Percentiles rank a stretch among this genome's conserved stretches.
These are phyloP conservation scores for Trichechus manatus DNA, from an alignment of 2,113 vertebrate genomes.

Conservation along the genomic window DNA sequence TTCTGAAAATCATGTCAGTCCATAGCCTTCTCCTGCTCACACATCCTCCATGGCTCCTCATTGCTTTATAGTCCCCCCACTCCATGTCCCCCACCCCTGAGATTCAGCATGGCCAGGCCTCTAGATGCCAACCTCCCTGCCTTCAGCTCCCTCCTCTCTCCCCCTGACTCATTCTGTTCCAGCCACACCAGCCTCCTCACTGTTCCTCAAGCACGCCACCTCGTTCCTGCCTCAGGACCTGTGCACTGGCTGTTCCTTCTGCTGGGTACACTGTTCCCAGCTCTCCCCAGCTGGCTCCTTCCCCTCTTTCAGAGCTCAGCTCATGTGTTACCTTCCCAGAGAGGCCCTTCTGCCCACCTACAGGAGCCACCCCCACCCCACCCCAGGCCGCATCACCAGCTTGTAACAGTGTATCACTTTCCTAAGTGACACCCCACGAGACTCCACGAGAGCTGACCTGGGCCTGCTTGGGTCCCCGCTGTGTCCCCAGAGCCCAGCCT, in stretches of 20 bases:
- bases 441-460: neutral
- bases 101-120: neutral
- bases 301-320: neutral
- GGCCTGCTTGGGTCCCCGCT: neutral
- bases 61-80: neutral
- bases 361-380: neutral
- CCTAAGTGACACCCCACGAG: neutral
- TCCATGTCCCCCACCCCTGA: neutral
- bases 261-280: neutral
- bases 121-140: neutral
- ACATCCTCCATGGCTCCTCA: neutral
- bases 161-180: neutral
- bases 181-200: neutral
- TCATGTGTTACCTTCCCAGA: neutral
- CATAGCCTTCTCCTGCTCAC: neutral
- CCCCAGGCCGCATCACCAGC: fast-evolving
- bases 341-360: neutral
- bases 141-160: neutral
- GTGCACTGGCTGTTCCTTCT: neutral
- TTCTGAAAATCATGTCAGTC: neutral
- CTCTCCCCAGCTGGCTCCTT: neutral
- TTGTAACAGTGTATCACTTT: neutral
- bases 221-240: neutral
- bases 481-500: neutral
- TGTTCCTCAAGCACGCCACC: neutral